Conservation (phyloP, 2,113 vertebrate genomes). For the Gobius niger region DNA sequence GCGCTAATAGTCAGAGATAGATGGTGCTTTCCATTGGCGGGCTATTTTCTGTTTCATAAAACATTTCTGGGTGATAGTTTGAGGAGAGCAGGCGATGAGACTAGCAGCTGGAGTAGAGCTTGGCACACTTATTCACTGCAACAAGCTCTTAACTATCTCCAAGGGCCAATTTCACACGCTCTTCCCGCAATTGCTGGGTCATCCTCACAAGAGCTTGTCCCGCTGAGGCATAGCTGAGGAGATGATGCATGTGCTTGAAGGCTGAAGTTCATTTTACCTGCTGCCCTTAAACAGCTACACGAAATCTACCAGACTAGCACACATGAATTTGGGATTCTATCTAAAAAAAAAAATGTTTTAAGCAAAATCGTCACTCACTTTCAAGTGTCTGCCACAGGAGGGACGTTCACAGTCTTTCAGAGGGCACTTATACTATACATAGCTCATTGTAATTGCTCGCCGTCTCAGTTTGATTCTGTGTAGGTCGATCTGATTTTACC, state of each 20-base stretch:
- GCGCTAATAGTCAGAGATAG: slow-evolving; percentile 31
- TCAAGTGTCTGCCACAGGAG: too few relatives aligned
- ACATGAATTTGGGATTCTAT: too few relatives aligned
- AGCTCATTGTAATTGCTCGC: too few relatives aligned
- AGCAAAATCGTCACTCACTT: too few relatives aligned
- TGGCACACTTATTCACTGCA: slow-evolving; percentile 33
- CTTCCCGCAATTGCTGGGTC: slow-evolving; percentile 55
- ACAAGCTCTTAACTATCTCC: slow-evolving; percentile 50
- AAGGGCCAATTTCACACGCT: slow-evolving; percentile 60
- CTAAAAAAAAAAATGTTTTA: too few relatives aligned
- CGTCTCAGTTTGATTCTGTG: too few relatives aligned
- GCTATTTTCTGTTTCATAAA: slow-evolving; percentile 9
- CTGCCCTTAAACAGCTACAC: slow-evolving; percentile 7
- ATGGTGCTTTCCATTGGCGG: not conserved
- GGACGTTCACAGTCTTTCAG: too few relatives aligned
- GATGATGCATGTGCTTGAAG: slow-evolving; percentile 49
- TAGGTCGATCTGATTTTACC: too few relatives aligned
- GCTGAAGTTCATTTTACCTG: slow-evolving; percentile 37
- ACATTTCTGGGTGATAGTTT: slow-evolving; percentile 14
- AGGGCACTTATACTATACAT: too few relatives aligned
- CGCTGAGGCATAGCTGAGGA: slow-evolving; percentile 25
- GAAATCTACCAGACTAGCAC: too few relatives aligned
- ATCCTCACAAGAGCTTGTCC: slow-evolving; percentile 45
- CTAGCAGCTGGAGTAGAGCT: slow-evolving; percentile 18
- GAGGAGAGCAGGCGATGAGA: not conserved